Base-by-base conservation (phyloP, 1,140 invertebrate genomes). In the Wasmannia auropunctata region DNA sequence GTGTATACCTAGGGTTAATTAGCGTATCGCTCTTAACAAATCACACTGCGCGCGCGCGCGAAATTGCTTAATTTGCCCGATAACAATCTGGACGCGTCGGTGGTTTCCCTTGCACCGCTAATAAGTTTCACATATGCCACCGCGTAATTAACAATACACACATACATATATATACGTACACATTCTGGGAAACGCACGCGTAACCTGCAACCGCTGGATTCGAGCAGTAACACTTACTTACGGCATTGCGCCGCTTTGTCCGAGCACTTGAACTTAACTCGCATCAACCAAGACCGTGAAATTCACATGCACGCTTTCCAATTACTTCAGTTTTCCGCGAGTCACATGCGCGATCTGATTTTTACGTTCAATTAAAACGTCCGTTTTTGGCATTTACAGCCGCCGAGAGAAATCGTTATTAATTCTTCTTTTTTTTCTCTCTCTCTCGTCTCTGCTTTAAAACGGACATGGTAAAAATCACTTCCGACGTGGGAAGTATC, bases 1-100 rank as follows among this genome's bases (percentile, higher is more conserved):
- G n/a, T 19, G 8, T 58, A 62, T 22, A 72, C 34, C 54, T n/a
- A n/a, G n/a, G n/a, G 28, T 74, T 85, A 88, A 88, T 88, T 87
- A 87, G 70, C 58, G 40, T 51, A 51, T 79, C 14, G 22, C 40
- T 58, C 58, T 63, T 65, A 11, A 67, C 46, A 40, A 51, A 22
- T 37, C 25, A 43, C 25, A 22, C 31, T 75, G 62, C 25, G 69
- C 54, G 49, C n/a, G 62, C 25, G 69, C 11, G 16, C n/a, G 16
- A 11, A 46, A 54, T 87, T 69, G 72, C 14, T 72, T 79, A 51
- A 54, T 31, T 58, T 11, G 10, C 4, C 14, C 8, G 86, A 88
- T 88, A 54, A 69, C 22, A 40, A 88, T 88, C 86, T 77, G 2
- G 31, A 43, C 28, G 31, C 31, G 3, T 25, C 14, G 34, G n/a